Percentiles rank a stretch among this genome's conserved stretches.
Conservation (phyloP, 2,113 vertebrate genomes). For the Archocentrus centrarchus region DNA sequence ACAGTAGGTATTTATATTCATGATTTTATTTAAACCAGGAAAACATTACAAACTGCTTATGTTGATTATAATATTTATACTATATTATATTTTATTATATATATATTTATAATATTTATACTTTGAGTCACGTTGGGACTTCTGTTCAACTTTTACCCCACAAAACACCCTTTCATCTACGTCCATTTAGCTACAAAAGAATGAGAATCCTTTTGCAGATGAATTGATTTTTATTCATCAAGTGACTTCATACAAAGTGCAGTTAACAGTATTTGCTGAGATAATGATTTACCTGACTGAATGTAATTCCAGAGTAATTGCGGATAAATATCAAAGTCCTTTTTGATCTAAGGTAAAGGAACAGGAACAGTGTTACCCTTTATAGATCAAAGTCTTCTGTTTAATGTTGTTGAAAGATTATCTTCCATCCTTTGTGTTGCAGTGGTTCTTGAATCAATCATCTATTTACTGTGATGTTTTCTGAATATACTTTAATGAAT, state of each 20-base stretch:
- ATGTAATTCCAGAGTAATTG: background rate
- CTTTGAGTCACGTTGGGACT: background rate
- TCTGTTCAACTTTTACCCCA: background rate
- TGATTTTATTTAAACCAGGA: background rate
- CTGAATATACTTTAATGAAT: background rate
- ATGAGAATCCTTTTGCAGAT: background rate
- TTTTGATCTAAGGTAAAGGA: background rate
- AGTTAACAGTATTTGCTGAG: background rate
- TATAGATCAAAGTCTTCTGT: background rate
- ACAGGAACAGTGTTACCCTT: background rate
- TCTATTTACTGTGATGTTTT: background rate
- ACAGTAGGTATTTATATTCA: background rate
- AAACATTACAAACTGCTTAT: background rate
- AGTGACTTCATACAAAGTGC: background rate
- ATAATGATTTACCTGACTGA: background rate
- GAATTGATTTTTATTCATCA: background rate
- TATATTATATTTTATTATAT: too few species aligned
- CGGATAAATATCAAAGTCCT: background rate
- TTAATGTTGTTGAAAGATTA: background rate
- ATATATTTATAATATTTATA: background rate
- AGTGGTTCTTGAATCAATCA: background rate
- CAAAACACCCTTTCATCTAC: background rate
- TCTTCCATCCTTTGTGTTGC: background rate
- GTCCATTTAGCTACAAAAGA: background rate
- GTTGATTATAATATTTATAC: background rate